Percentiles rank a stretch among this genome's conserved stretches.
Evolutionary conservation across 2,113 vertebrate genomes (phyloP).

Genomic region (Cyprinodon brontotheroides): DNA sequence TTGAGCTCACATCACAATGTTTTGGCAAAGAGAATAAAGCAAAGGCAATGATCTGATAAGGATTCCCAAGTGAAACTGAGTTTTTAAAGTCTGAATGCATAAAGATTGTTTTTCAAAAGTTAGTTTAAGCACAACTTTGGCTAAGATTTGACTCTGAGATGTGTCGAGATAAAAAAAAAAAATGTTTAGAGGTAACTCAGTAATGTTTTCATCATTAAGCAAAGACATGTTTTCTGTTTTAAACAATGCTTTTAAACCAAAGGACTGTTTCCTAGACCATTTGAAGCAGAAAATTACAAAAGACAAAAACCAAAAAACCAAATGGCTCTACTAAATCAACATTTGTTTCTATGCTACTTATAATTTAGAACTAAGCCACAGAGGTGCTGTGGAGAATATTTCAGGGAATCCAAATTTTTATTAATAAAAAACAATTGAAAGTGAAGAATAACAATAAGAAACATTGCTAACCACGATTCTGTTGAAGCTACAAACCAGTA

Average conservation of each 20-base stretch:
- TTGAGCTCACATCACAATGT: conserved; percentile 17
- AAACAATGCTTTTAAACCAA: background rate
- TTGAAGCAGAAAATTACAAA: background rate
- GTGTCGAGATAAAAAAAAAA: background rate
- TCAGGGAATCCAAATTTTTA: background rate
- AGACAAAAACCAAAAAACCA: background rate
- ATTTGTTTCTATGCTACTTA: background rate
- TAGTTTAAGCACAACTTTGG: background rate
- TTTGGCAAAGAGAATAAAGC: conserved; percentile 17
- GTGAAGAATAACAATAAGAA: background rate
- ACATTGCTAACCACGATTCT: background rate
- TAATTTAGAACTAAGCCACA: background rate
- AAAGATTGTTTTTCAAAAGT: background rate
- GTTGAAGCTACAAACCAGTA: background rate
- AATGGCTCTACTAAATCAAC: background rate
- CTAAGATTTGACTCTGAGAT: background rate
- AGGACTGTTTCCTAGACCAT: background rate
- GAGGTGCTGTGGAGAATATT: background rate
- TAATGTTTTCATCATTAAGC: background rate
- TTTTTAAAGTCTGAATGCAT: background rate
- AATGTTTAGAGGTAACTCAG: background rate
- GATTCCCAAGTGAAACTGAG: background rate
- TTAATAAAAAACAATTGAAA: background rate
- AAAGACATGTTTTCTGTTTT: background rate
- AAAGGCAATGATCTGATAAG: background rate